phyloP scores from a whole-genome alignment of 2,797 vertebrate species.

The Sebastes taczanowskii region DNA sequence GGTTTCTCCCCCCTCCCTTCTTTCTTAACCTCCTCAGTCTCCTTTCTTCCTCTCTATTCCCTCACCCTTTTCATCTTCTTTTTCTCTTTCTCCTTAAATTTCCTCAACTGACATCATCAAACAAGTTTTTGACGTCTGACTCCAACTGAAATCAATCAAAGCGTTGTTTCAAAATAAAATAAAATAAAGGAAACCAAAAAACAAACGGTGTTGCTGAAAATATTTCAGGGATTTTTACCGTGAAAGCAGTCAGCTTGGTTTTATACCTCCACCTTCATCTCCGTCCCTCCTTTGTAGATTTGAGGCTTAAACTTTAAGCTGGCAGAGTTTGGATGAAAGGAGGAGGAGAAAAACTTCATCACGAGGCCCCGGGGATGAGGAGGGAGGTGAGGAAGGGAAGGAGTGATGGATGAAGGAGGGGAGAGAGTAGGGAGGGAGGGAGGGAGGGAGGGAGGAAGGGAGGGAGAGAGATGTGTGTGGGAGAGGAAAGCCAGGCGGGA shows the following conservation, averaged over 20 bases:
- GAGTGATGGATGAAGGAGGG: not conserved
- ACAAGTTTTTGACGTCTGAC: not conserved
- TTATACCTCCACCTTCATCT: not conserved
- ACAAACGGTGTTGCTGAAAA: not conserved
- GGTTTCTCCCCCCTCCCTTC: not conserved
- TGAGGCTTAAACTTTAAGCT: constrained; percentile 23
- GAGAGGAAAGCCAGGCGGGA: not conserved
- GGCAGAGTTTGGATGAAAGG: not conserved
- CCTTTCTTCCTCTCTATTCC: too few relatives aligned
- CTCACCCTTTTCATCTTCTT: not conserved
- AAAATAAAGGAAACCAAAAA: not conserved
- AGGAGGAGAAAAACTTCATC: constrained; percentile 7
- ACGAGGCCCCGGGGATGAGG: not conserved
- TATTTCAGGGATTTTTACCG: not conserved
- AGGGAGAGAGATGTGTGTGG: not conserved
- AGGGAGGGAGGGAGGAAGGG: not conserved
- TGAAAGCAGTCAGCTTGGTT: not conserved
- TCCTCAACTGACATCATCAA: not conserved
- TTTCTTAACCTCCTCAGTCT: not conserved
- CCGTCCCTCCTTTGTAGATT: not conserved
- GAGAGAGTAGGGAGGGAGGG: not conserved
- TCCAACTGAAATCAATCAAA: not conserved
- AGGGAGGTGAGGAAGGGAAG: not conserved
- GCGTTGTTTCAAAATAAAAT: not conserved
- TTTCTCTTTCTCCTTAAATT: not conserved